These are phyloP conservation scores for Terebella lapidaria DNA, from an alignment of 2,888 invertebrate species.

Conservation along the genomic window DNA sequence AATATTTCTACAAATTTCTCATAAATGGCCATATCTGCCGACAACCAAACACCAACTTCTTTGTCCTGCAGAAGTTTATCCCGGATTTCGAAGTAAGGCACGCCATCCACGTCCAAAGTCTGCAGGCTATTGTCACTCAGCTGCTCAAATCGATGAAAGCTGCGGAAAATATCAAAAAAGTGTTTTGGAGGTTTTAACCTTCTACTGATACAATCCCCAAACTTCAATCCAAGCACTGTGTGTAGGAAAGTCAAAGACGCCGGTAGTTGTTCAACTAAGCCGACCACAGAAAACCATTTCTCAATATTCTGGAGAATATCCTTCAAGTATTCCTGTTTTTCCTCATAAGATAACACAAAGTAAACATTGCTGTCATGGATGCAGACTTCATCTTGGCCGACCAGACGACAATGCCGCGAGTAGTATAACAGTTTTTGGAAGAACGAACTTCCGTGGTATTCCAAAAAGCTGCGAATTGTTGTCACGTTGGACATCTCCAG, in stretches of 20 bases:
- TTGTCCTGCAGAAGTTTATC: not conserved
- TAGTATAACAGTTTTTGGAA: conserved; percentile 14
- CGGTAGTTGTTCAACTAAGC: not conserved
- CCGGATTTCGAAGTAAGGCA: not conserved
- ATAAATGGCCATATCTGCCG: conserved; percentile 4
- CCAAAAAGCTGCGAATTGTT: not conserved
- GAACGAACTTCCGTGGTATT: not conserved
- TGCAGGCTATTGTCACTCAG: not conserved
- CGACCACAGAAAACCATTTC: conserved; percentile 10
- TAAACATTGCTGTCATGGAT: conserved; percentile 2
- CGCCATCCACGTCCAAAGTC: not conserved
- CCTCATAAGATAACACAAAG: conserved; percentile 5
- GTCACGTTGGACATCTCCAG: not conserved
- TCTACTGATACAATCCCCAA: not conserved
- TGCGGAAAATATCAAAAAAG: not conserved
- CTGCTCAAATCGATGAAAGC: not conserved
- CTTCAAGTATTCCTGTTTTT: conserved; percentile 1
- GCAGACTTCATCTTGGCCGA: conserved; percentile 11
- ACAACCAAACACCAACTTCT: not conserved
- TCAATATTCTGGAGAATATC: conserved; percentile 9
- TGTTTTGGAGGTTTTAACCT: not conserved
- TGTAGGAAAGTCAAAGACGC: conserved; percentile 6
- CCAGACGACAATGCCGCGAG: conserved; percentile 10
- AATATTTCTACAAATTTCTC: conserved; percentile 6
- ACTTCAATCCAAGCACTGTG: conserved; percentile 3